Evolutionary conservation across 2,797 vertebrate species (phyloP).

Genomic region (Acrossocheilus fasciatus): DNA sequence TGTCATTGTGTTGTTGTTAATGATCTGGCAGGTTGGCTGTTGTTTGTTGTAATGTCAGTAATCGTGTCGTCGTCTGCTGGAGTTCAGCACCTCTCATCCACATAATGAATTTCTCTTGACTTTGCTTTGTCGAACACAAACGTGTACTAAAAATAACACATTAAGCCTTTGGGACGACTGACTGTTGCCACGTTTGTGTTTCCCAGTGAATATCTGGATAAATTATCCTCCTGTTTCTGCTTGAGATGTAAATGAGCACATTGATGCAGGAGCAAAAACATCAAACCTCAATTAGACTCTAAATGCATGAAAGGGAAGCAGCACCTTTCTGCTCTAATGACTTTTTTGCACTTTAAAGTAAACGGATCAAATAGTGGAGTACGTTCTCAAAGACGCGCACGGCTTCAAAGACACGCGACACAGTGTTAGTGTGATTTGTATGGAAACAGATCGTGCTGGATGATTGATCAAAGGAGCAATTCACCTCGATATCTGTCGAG

Average conservation of each 20-base stretch:
- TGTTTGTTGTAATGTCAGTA: neutral
- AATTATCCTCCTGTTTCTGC: slow-evolving; percentile 35
- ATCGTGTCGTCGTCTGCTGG: neutral
- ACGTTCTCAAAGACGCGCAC: neutral
- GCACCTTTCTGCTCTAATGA: slow-evolving; percentile 44
- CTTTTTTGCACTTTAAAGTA: slow-evolving; percentile 50
- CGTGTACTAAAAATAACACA: slow-evolving; percentile 13
- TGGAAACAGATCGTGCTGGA: neutral
- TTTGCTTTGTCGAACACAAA: neutral
- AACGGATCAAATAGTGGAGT: neutral
- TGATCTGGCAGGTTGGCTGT: neutral
- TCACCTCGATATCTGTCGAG: neutral
- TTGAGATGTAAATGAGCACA: slow-evolving; percentile 48
- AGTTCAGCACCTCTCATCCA: neutral
- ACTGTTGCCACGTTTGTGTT: slow-evolving; percentile 6
- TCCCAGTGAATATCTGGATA: slow-evolving; percentile 11
- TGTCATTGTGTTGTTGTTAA: neutral
- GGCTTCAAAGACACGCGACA: neutral
- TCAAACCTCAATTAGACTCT: slow-evolving; percentile 42
- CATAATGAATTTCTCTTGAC: slow-evolving; percentile 7
- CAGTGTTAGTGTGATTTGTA: neutral
- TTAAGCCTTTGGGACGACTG: neutral
- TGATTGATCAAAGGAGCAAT: slow-evolving; percentile 3
- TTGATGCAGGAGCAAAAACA: slow-evolving; percentile 39
- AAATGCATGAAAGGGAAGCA: slow-evolving; percentile 25